Base-by-base conservation (phyloP, 2,113 vertebrate species). In the Anoura caudifer region DNA sequence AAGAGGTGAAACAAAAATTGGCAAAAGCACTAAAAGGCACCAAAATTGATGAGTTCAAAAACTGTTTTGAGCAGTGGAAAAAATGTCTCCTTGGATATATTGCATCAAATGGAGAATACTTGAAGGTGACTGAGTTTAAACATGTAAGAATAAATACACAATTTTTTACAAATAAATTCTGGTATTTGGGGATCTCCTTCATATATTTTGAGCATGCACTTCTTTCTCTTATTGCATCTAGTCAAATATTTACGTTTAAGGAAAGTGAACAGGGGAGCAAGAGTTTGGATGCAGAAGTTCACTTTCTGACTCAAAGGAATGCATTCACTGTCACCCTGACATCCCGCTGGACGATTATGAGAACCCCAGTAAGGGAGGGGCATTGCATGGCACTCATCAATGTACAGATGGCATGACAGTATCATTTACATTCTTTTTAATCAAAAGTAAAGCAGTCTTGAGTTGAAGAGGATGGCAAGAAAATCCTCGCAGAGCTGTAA, bases 371-470 rank as follows among this genome's bases (percentile, higher is more conserved):
- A 82, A 75, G 83, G 94, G 0, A 2, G 87, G 87, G 85, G 85
- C 84, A 92, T 90, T 86, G 19, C 45, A 1, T 93, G 95, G 95
- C 88, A 96, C 33, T 77, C 91, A 87, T 56, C 98, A 97, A 99
- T 98, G 96, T 93, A 98, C 98, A 99, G 98, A 98, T 98, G 98
- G 96, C 90, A 41, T 92, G 87, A 94, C 56, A 98, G 98, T 98
- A 97, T 80, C 24, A 14, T 86, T 76, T 97, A 95, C 59, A 94
- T 94, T 98, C 98, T 97, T 93, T 98, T 97, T 97, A 97, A 97
- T 96, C 87, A 86, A 94, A 97, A 96, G 63, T 98, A 97, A 95
- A 52, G 76, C 70, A 87, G 96, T 97, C 73, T 91, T 91, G 47
- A 95, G 73, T 96, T 54, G 86, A 88, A 97, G 88, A 73, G 1